These are phyloP conservation scores for Gisinianus flammeolus DNA, from an alignment of 2,888 invertebrate species.

Conservation along the genomic window DNA sequence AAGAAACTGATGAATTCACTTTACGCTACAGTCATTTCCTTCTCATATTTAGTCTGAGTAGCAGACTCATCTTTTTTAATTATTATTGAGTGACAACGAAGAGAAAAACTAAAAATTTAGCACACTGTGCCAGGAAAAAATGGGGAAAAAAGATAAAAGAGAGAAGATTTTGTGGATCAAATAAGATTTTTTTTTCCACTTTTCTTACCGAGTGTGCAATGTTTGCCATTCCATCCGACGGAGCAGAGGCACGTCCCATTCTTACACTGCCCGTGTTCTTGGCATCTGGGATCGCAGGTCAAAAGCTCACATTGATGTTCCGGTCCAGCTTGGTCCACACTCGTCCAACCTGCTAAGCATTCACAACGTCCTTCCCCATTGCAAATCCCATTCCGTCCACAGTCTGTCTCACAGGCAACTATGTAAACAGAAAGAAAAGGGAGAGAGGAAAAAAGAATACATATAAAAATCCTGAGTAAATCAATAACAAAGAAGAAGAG, in stretches of 20 bases:
- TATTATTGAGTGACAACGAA: no score
- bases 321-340: no score
- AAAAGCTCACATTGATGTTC: slow-evolving; percentile 82
- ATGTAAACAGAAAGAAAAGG: neutral
- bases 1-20: no score
- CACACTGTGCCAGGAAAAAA: no score
- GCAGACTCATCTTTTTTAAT: no score
- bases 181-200: no score
- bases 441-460: slow-evolving; percentile 58
- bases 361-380: slow-evolving; percentile 85
- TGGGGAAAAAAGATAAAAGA: no score
- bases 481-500: slow-evolving; percentile 33
- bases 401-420: slow-evolving; percentile 92
- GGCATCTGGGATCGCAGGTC: slow-evolving; percentile 89
- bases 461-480: slow-evolving; percentile 12
- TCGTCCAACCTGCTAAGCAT: slow-evolving; percentile 84
- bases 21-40: no score
- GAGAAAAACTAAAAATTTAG: no score
- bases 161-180: neutral
- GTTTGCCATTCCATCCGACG: slow-evolving; percentile 97
- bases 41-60: no score
- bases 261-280: slow-evolving; percentile 94
- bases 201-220: slow-evolving; percentile 93
- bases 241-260: slow-evolving; percentile 98
- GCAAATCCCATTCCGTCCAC: slow-evolving; percentile 92